These are phyloP conservation scores for Timandra comae DNA, from an alignment of 2,888 invertebrate species.

Conservation along the genomic window DNA sequence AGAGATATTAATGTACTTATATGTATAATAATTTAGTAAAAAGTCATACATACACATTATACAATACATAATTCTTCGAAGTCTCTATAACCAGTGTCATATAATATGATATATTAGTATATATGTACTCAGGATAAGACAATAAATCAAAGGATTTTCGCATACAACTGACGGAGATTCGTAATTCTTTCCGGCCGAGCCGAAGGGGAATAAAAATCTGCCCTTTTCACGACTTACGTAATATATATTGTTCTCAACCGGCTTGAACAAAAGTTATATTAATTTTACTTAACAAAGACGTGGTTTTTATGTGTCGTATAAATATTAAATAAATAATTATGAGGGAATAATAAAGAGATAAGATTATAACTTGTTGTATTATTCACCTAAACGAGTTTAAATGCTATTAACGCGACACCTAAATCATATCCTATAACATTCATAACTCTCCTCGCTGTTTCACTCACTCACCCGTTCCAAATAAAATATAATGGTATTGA, in stretches of 20 bases:
- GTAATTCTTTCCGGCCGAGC: slow-evolving; percentile 8
- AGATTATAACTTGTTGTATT: too few relatives aligned
- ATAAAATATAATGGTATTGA: too few relatives aligned
- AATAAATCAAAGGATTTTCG: slow-evolving; percentile 16
- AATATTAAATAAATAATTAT: too few relatives aligned
- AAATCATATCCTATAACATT: too few relatives aligned
- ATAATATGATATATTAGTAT: slow-evolving; percentile 5
- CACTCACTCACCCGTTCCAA: too few relatives aligned
- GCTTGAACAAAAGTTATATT: too few relatives aligned
- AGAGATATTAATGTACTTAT: neutral
- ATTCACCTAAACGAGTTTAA: too few relatives aligned
- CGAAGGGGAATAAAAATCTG: slow-evolving; percentile 13
- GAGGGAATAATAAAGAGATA: too few relatives aligned
- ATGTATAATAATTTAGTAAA: neutral
- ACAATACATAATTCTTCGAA: neutral
- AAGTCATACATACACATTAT: neutral
- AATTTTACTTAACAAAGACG: too few relatives aligned
- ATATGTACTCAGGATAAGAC: slow-evolving; percentile 7
- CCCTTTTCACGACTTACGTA: slow-evolving; percentile 6
- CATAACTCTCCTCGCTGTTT: too few relatives aligned
- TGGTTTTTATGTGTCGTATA: too few relatives aligned
- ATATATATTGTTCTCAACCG: neutral
- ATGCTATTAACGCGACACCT: too few relatives aligned
- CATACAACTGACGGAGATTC: slow-evolving; percentile 10
- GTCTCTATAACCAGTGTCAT: neutral